phyloP scores from a whole-genome alignment of 2,888 invertebrate genomes.

The Lasius platythorax region DNA sequence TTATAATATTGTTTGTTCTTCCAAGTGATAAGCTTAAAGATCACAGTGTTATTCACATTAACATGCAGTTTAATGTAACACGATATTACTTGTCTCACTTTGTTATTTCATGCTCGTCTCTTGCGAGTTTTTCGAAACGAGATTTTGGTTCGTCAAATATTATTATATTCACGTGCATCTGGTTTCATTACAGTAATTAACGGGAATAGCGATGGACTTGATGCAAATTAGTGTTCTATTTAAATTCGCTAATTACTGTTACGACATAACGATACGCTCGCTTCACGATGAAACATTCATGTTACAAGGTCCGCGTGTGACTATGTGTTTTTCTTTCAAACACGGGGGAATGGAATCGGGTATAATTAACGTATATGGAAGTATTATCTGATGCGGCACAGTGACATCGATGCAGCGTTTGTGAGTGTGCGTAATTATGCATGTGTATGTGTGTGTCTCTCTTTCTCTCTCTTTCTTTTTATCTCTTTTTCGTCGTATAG shows the following conservation, averaged over 20 bases:
- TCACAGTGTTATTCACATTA: constrained; percentile 8
- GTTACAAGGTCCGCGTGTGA: constrained; percentile 24
- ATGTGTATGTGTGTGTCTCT: not conserved
- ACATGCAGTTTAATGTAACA: not conserved
- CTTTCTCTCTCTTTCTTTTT: not conserved
- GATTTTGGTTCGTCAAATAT: constrained; percentile 46
- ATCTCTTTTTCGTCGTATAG: not conserved
- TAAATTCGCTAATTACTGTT: constrained; percentile 56
- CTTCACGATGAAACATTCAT: constrained; percentile 45
- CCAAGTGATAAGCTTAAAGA: not conserved
- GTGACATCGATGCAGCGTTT: constrained; percentile 46
- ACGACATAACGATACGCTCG: constrained; percentile 46
- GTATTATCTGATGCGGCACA: constrained; percentile 52
- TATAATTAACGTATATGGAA: constrained; percentile 54
- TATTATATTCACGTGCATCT: constrained; percentile 39
- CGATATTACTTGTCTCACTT: constrained; percentile 1
- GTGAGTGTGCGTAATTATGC: constrained; percentile 12
- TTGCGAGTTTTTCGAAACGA: constrained; percentile 20
- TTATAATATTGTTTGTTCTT: not conserved
- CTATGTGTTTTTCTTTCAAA: constrained; percentile 40
- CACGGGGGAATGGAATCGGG: constrained; percentile 27
- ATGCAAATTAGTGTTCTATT: constrained; percentile 50
- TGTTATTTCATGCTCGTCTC: not conserved
- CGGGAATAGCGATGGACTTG: constrained; percentile 41
- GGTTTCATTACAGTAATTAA: constrained; percentile 53